A percentile compares a stretch with the other conserved stretches of the same genome.
phyloP scores from a whole-genome alignment of 2,888 invertebrate genomes.

The Fragum fragum region DNA sequence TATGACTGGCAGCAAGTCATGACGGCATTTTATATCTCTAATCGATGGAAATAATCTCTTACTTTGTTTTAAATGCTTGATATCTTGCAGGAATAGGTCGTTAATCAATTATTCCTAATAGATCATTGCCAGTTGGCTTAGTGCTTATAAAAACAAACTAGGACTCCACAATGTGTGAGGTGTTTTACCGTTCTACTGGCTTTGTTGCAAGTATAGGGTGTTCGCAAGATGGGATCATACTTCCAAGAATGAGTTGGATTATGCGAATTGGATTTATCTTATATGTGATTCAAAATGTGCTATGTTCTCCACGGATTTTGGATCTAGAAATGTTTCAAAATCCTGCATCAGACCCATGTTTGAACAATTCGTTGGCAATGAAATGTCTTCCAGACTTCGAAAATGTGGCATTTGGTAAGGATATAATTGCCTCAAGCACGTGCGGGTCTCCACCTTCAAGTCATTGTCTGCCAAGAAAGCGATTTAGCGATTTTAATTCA shows the following conservation, averaged over 20 bases:
- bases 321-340: constrained; percentile 65
- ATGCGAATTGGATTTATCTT: constrained; percentile 21
- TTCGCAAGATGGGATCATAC: neutral
- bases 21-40: constrained; percentile 9
- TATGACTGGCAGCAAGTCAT: constrained; percentile 10
- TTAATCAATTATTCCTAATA: constrained; percentile 40
- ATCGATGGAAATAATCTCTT: constrained; percentile 34
- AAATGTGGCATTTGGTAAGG: constrained; percentile 97
- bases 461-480: constrained; percentile 84
- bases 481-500: constrained; percentile 74
- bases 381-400: constrained; percentile 98
- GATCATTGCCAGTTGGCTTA: constrained; percentile 30
- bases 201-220: neutral
- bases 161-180: constrained; percentile 42
- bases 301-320: constrained; percentile 28
- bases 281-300: constrained; percentile 25
- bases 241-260: constrained; percentile 23
- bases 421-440: constrained; percentile 93
- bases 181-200: constrained; percentile 19
- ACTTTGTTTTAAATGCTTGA: constrained; percentile 45
- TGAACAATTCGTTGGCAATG: constrained; percentile 52
- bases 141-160: constrained; percentile 44
- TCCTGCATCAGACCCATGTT: constrained; percentile 58
- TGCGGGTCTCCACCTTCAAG: constrained; percentile 92
- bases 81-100: constrained; percentile 42